Evolutionary conservation across 2,113 vertebrate genomes (phyloP), one percentile per base, ranked within the genome.

Genomic region (Seriola rivoliana): DNA sequence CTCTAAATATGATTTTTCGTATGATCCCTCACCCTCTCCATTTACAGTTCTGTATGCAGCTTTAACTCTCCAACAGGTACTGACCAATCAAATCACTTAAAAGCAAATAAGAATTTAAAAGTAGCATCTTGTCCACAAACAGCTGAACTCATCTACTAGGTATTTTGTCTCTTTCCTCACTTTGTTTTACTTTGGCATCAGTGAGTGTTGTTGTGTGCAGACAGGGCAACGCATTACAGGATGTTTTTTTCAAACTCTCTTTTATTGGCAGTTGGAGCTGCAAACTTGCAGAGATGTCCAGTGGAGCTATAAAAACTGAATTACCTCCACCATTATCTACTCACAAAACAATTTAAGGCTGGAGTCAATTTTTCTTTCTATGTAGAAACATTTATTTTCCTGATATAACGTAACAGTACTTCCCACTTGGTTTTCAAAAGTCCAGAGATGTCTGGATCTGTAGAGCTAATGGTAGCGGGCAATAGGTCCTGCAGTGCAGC

Each of bases 401-500:
- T 36, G 8, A 32, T 63, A 34, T 23, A 55, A 50, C 23, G 68
- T 63, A 36, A 36, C 5, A 36, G 34, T 36, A 36, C 34, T 36
- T 6, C 62, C 71, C 66, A 36, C 36, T 67, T 48, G 44, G 21
- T 69, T 69, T 54, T 71, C 69, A 58, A 66, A 58, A 69, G 71
- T 70, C 75, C 54, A 64, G 76, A 79, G 50, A 60, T 16, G 64
- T 73, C 72, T 77, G 73, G 50, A 72, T 69, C 25, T 0, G 25
- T 48, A 21, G 55, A 74, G 71, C 76, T 82, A 46, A 84, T 58
- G 58, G 59, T 80, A 2, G 29, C 21, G 12, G 58, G 57, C n/a
- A 32, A 80, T 38, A 62, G 64, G 74, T 89, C 85, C 81, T 70
- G 71, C 81, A 85, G 85, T 52, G 64, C 75, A 63, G 48, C 44